These are phyloP conservation scores for Protobothrops mucrosquamatus DNA, from an alignment of 2,113 vertebrate genomes.

Conservation along the genomic window DNA sequence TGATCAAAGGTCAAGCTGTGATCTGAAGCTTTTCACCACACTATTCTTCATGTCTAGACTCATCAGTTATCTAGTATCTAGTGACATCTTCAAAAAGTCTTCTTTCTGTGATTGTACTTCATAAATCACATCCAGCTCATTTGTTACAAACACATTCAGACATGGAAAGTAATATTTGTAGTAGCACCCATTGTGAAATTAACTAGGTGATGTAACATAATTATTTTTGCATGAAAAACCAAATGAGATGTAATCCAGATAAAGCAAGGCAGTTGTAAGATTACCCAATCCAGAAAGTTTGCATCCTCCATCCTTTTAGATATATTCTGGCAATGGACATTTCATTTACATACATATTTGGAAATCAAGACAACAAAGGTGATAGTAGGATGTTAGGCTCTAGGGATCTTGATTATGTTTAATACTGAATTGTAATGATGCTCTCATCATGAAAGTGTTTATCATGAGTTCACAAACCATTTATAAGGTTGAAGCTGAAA, in stretches of 20 bases:
- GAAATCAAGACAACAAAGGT: not conserved
- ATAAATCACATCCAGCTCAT: not conserved
- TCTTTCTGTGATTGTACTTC: not conserved
- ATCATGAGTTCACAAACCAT: not conserved
- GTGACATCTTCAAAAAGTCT: not conserved
- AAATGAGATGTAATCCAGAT: not conserved
- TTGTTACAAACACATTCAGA: not conserved
- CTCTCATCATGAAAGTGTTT: not conserved
- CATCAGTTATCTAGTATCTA: not conserved
- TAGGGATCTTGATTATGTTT: not conserved
- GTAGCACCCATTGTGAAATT: not conserved
- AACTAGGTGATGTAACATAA: not conserved
- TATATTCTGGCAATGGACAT: not conserved
- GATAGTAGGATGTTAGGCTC: not conserved
- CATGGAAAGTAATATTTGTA: not conserved
- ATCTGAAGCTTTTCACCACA: too few relatives aligned
- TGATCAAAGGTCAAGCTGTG: too few relatives aligned
- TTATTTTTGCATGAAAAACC: not conserved
- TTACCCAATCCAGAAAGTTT: not conserved
- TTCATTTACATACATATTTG: not conserved
- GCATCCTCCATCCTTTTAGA: not conserved
- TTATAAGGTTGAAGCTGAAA: not conserved
- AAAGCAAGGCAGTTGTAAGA: not conserved
- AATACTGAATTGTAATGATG: not conserved
- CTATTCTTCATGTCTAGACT: not conserved